Evolutionary conservation across 2,797 vertebrate species (phyloP).

Genomic region (Xenentodon cancila): DNA sequence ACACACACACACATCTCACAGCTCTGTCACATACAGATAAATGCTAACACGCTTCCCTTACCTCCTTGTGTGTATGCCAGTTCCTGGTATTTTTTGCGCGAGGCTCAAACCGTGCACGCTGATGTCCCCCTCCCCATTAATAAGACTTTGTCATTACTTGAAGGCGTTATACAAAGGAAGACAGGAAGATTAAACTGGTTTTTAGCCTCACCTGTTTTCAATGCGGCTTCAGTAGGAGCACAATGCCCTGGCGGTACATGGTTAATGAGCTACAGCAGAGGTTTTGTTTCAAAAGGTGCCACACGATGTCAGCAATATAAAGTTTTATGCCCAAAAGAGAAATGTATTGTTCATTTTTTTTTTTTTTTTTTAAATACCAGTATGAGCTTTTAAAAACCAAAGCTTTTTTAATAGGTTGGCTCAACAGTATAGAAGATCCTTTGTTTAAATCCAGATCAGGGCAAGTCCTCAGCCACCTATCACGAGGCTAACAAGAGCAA

Average conservation of each 20-base stretch:
- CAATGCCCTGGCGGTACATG: background rate
- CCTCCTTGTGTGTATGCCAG: slow-evolving; percentile 3
- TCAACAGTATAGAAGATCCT: too few species aligned
- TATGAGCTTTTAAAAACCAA: background rate
- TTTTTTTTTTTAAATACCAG: background rate
- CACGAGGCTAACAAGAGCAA: too few species aligned
- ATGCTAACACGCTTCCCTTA: slow-evolving; percentile 20
- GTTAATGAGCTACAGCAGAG: slow-evolving; percentile 32
- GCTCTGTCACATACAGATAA: slow-evolving; percentile 42
- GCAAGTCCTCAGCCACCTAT: too few species aligned
- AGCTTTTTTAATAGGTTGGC: background rate
- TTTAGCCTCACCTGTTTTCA: slow-evolving; percentile 23
- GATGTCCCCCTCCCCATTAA: slow-evolving; percentile 43
- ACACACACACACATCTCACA: slow-evolving; percentile 17
- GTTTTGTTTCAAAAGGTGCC: background rate
- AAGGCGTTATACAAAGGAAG: slow-evolving; percentile 24
- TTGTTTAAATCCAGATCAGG: too few species aligned
- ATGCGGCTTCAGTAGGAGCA: slow-evolving; percentile 4
- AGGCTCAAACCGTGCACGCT: slow-evolving; percentile 15
- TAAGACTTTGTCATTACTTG: slow-evolving; percentile 46
- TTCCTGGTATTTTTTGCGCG: slow-evolving; percentile 11
- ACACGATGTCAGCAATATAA: slow-evolving; percentile 3
- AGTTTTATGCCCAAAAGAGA: slow-evolving; percentile 10
- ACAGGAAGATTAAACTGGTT: slow-evolving; percentile 10
- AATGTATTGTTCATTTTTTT: background rate